These are phyloP conservation scores for Graphium colonna DNA, from an alignment of 2,888 invertebrate genomes.

Conservation along the genomic window DNA sequence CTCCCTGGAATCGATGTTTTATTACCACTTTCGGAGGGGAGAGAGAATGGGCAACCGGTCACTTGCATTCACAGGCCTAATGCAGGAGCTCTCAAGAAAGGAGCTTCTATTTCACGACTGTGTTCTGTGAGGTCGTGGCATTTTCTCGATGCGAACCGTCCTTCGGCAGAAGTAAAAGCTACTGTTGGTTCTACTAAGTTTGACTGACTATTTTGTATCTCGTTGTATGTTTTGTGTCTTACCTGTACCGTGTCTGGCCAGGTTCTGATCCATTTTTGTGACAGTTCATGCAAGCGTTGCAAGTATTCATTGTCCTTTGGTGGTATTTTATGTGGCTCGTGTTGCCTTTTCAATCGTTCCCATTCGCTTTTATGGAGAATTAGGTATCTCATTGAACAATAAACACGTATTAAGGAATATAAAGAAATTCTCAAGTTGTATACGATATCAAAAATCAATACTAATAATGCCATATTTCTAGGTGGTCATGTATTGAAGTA, in stretches of 20 bases:
- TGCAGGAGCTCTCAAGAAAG: no score
- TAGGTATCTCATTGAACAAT: conserved; percentile 24
- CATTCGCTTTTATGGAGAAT: conserved; percentile 47
- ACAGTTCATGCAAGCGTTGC: conserved; percentile 42
- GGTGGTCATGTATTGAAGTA: background rate
- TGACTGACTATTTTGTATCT: no score
- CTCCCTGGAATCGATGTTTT: no score
- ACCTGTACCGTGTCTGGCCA: conserved; percentile 55
- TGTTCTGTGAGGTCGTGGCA: no score
- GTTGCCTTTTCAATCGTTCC: conserved; percentile 41
- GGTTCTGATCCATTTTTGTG: conserved; percentile 45
- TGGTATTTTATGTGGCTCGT: conserved; percentile 19
- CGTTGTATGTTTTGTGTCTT: conserved; percentile 11
- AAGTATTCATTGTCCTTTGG: conserved; percentile 36
- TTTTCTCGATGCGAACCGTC: no score
- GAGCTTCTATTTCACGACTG: no score
- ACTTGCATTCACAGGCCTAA: no score
- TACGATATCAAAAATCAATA: background rate
- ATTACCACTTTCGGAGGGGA: no score
- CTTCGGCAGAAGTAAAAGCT: no score
- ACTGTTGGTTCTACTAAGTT: no score
- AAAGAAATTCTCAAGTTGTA: background rate
- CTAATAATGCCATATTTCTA: background rate
- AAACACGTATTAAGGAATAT: background rate
- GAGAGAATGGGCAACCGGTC: no score